Base-by-base conservation (phyloP, 2,113 vertebrate genomes). In the Ondatra zibethicus region DNA sequence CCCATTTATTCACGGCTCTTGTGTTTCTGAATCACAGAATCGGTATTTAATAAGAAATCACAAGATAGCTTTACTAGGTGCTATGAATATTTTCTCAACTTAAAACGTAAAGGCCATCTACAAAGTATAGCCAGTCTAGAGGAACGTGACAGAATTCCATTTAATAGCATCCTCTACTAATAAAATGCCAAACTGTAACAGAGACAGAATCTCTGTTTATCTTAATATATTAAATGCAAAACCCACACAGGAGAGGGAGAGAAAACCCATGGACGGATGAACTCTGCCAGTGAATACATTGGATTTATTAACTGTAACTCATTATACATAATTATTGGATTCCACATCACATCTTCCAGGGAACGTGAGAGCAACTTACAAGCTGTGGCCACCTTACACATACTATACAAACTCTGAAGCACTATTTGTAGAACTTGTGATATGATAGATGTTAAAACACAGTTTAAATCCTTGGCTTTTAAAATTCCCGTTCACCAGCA, bases 11-110 rank as follows among this genome's bases (percentile, higher is more conserved):
- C 55, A 17, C 58, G 85, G 76, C 73, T 75, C 33, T 45, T 39
- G 4, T 88, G 52, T 42, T 91, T 85, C 76, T 91, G 29, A 93
- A 80, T 72, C 90, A 92, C 39, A 42, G 39, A 91, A 36, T 52
- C 31, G 66, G 39, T 77, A 14, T 80, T 88, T 91, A 4, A 42
- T 52, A 88, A 96, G 73, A 25, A 78, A 88, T 78, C 65, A 73
- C 19, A 85, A 7, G n/a, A 78, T 19, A 11, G 65, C 80, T 81
- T 42, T 92, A 8, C 68, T 84, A 65, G n/a, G 36, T 42, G 88
- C 7, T 73, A 5, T 3, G 52, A 52, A 73, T 70, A 89, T 47
- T 94, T 82, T 72, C 23, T 66, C 72, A 81, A 45, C 19, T 73
- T 90, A 66, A 78, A 84, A 87, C 47, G 52, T 75, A 85, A 76